These are phyloP conservation scores for Platynereis dumerilii DNA, from an alignment of 2,888 invertebrate genomes.

Conservation along the genomic window DNA sequence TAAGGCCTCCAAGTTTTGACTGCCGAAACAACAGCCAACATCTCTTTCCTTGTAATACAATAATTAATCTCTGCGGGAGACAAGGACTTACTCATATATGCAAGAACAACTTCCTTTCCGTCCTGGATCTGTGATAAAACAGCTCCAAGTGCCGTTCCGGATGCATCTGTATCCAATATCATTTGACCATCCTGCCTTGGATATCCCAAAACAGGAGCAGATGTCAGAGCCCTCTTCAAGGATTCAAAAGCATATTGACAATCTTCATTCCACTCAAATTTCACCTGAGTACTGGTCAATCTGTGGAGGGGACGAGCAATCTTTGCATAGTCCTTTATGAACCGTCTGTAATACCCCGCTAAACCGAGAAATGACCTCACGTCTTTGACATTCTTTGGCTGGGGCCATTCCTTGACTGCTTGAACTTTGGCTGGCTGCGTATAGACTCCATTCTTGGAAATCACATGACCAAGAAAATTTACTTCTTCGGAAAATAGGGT, in stretches of 20 bases:
- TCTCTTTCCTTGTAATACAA: constrained; percentile 29
- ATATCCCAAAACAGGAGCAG: constrained; percentile 28
- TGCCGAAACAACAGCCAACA: constrained; percentile 31
- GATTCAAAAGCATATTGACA: constrained; percentile 25
- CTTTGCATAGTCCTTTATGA: constrained; percentile 23
- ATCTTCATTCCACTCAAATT: constrained; percentile 33
- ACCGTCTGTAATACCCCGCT: constrained; percentile 25
- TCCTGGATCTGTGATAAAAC: constrained; percentile 31
- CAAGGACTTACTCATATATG: constrained; percentile 32
- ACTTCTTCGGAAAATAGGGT: constrained; percentile 15
- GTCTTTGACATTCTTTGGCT: constrained; percentile 18
- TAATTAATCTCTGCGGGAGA: constrained; percentile 31
- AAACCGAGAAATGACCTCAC: constrained; percentile 26
- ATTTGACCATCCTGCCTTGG: constrained; percentile 14
- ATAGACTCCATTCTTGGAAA: constrained; percentile 20
- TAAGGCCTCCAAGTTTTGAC: constrained; percentile 30
- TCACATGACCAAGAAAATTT: constrained; percentile 26
- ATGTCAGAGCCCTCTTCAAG: constrained; percentile 19
- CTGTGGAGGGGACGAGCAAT: constrained; percentile 18
- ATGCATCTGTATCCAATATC: constrained; percentile 33
- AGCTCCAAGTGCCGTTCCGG: constrained; percentile 24
- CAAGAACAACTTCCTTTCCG: constrained; percentile 23
- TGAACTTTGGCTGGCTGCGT: constrained; percentile 21
- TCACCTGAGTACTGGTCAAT: background rate
- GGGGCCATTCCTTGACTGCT: constrained; percentile 24